Percentiles rank a stretch among this genome's conserved stretches.
Conservation (phyloP, 1,140 invertebrate species). For the Aleiodes sp. region DNA sequence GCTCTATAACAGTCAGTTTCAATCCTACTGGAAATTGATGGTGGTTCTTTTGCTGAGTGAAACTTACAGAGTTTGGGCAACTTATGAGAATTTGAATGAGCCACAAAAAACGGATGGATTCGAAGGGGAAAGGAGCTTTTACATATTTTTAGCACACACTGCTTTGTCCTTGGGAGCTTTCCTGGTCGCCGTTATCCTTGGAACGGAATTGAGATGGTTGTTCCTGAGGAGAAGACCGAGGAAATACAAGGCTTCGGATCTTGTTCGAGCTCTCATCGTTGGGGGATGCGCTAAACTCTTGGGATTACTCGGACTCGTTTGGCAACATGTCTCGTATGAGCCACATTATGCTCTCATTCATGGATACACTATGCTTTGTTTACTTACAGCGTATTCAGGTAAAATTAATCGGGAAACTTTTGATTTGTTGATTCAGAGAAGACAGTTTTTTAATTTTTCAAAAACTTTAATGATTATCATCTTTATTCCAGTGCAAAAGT, state of each 20-base stretch:
- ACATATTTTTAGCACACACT: slow-evolving; percentile 53
- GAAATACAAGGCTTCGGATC: slow-evolving; percentile 50
- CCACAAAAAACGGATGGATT: slow-evolving; percentile 35
- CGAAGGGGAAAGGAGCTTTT: slow-evolving; percentile 54
- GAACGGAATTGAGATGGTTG: slow-evolving; percentile 55
- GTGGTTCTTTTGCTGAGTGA: slow-evolving; percentile 57
- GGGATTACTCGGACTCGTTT: slow-evolving; percentile 56
- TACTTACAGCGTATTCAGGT: slow-evolving; percentile 63
- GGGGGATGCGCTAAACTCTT: slow-evolving; percentile 60
- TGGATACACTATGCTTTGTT: slow-evolving; percentile 58
- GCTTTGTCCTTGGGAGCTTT: slow-evolving; percentile 52
- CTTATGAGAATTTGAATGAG: slow-evolving; percentile 28
- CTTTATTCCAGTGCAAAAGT: slow-evolving; percentile 12
- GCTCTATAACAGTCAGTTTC: slow-evolving; percentile 79
- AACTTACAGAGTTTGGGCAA: slow-evolving; percentile 55
- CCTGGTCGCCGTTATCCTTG: slow-evolving; percentile 42
- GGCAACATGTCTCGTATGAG: slow-evolving; percentile 53
- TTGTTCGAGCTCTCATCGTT: slow-evolving; percentile 53
- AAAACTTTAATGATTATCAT: background rate
- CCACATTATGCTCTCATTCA: slow-evolving; percentile 58
- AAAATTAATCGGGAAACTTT: slow-evolving; percentile 25
- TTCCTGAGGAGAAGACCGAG: slow-evolving; percentile 39
- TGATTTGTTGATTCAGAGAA: background rate
- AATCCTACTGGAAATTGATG: slow-evolving; percentile 63
- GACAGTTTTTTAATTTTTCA: background rate